phyloP scores from a whole-genome alignment of 2,888 invertebrate species.

The Callimorpha dominula region DNA sequence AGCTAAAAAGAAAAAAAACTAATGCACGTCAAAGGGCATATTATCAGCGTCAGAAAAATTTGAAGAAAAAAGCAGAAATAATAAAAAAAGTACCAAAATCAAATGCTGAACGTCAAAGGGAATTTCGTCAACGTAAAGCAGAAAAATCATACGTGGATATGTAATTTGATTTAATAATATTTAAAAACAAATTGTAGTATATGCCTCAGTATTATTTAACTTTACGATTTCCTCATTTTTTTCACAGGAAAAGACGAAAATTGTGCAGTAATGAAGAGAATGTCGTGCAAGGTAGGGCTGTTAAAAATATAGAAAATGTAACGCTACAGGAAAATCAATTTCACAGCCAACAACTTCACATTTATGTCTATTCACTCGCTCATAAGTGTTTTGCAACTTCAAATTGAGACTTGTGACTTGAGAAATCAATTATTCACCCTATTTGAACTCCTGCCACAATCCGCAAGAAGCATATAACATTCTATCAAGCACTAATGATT shows the following conservation, averaged over 20 bases:
- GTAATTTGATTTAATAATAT: constrained; percentile 31
- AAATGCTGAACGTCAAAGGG: too few species aligned
- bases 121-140: constrained; percentile 40
- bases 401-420: constrained; percentile 57
- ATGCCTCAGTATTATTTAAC: constrained; percentile 21
- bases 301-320: constrained; percentile 33
- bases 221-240: constrained; percentile 23
- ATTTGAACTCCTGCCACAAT: too few species aligned
- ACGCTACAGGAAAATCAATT: constrained; percentile 44
- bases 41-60: constrained; percentile 18
- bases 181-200: constrained; percentile 22
- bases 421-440: constrained; percentile 59
- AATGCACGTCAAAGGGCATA: constrained; percentile 1
- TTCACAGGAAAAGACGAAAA: constrained; percentile 27
- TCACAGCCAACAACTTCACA: constrained; percentile 36
- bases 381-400: constrained; percentile 59
- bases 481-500: too few species aligned
- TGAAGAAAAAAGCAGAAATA: too few species aligned
- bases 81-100: too few species aligned
- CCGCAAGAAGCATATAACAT: too few species aligned
- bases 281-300: constrained; percentile 23
- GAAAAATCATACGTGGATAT: constrained; percentile 27
- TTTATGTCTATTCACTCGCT: constrained; percentile 49
- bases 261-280: constrained; percentile 26
- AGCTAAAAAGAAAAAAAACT: constrained; percentile 4